Evolutionary conservation across 2,113 vertebrate species (phyloP), one percentile per base, ranked within the genome.

Genomic region (Zootoca vivipara): DNA sequence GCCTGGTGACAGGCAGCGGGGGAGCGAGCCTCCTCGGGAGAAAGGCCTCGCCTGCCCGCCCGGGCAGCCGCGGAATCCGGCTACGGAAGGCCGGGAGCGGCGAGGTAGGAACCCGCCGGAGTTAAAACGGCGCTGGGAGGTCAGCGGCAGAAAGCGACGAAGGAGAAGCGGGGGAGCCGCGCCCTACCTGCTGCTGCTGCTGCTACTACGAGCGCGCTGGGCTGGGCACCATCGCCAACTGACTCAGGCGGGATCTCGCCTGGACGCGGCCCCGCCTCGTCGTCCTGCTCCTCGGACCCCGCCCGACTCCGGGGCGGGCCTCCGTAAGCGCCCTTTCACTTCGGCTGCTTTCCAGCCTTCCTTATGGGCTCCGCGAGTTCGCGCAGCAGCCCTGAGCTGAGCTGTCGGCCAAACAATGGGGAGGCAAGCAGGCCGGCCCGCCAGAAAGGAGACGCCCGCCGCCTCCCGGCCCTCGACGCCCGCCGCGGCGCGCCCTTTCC

Each of bases 231-330:
- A 22, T 33, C 20, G 78, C 46, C 30, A 67, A 70, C 75, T 86
- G 85, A 79, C 40, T 79, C 64, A 79, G 77, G 77, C 56, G 77
- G 85, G 77, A 69, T n/a, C 74, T 2, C 94, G 92, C 0, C 91
- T 94, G 0, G 93, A 1, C 87, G 91, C 58, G 92, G 92, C 0
- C 93, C 94, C 52, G 89, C 94, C 52, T 75, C 90, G 64, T 80
- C 95, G 81, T 95, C 95, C 85, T 10, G 5, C 89, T 95, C 46
- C 92, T 85, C 89, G 90, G 0, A 87, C 95, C 0, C 2, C 89
- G 77, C 78, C 46, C 85, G 42, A 7, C 13, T 38, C 38, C 15
- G 77, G 85, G 77, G 77, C 65, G 85, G 1, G 65, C 67, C 78
- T 38, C 46, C 2, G 67, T 72, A 2, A 22, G 40, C 30, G 64